These are phyloP conservation scores for Coecobrya sp. DNA, from an alignment of 2,888 invertebrate species.

Conservation along the genomic window DNA sequence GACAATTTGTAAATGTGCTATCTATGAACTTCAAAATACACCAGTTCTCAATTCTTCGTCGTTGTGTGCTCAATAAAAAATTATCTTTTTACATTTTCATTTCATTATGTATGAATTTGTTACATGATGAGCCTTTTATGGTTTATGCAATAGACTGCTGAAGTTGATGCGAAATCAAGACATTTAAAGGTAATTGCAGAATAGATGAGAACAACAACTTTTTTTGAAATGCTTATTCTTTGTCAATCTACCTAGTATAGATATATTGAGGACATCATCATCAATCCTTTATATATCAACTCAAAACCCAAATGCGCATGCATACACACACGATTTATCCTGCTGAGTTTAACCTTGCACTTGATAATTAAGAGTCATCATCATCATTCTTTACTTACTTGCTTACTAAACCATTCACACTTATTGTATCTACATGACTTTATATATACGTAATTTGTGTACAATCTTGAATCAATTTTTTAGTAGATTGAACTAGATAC, in stretches of 20 bases:
- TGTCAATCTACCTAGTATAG: background rate
- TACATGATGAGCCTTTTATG: slow-evolving; percentile 4
- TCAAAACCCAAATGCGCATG: background rate
- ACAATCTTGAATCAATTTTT: slow-evolving; percentile 29
- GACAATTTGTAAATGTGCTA: too few relatives aligned
- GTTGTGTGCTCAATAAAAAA: slow-evolving; percentile 22
- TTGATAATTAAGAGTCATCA: slow-evolving; percentile 81
- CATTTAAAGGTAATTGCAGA: background rate
- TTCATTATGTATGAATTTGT: background rate
- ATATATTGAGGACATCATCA: background rate
- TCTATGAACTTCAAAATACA: too few relatives aligned
- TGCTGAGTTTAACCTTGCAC: slow-evolving; percentile 80
- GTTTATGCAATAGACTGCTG: background rate
- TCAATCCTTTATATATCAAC: background rate
- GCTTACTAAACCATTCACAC: background rate
- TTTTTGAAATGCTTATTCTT: slow-evolving; percentile 19
- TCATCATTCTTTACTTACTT: slow-evolving; percentile 1
- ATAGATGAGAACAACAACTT: background rate
- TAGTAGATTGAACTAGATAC: background rate
- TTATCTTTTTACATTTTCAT: background rate
- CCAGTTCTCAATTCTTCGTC: background rate
- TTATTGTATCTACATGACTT: background rate
- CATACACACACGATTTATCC: slow-evolving; percentile 18
- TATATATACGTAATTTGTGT: background rate
- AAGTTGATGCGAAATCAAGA: slow-evolving; percentile 10